Evolutionary conservation across 2,888 invertebrate species (phyloP).

Genomic region (Parascotia fuliginaria): DNA sequence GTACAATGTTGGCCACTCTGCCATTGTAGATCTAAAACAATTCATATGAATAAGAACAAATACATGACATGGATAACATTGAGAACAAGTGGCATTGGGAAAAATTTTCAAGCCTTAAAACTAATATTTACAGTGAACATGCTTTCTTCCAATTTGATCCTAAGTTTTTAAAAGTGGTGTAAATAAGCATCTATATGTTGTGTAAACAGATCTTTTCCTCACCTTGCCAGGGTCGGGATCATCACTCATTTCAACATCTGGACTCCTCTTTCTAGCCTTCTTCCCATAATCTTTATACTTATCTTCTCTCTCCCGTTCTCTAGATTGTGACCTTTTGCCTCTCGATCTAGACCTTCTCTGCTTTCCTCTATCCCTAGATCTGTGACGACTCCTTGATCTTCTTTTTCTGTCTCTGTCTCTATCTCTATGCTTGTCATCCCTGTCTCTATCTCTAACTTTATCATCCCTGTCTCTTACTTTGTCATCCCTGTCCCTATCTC

Average conservation of each 20-base stretch:
- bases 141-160: too few relatives aligned
- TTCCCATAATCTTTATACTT: constrained; percentile 64
- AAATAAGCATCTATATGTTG: not conserved
- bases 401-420: constrained; percentile 51
- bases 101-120: too few relatives aligned
- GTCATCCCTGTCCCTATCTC: constrained; percentile 30
- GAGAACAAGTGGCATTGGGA: too few relatives aligned
- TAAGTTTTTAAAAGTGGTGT: too few relatives aligned
- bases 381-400: constrained; percentile 54
- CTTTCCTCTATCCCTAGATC: constrained; percentile 55
- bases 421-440: too few relatives aligned
- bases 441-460: constrained; percentile 54
- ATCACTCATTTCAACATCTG: constrained; percentile 87
- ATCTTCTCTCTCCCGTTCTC: constrained; percentile 49
- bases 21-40: constrained; percentile 93
- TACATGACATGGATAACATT: not conserved
- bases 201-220: constrained; percentile 29
- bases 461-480: constrained; percentile 33
- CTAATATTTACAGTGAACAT: too few relatives aligned
- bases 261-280: constrained; percentile 70
- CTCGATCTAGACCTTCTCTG: constrained; percentile 49
- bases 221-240: constrained; percentile 92
- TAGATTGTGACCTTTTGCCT: constrained; percentile 57
- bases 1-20: constrained; percentile 97
- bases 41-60: not conserved